Evolutionary conservation across 2,888 invertebrate genomes (phyloP).

Genomic region (Alloscopus bannaensis): DNA sequence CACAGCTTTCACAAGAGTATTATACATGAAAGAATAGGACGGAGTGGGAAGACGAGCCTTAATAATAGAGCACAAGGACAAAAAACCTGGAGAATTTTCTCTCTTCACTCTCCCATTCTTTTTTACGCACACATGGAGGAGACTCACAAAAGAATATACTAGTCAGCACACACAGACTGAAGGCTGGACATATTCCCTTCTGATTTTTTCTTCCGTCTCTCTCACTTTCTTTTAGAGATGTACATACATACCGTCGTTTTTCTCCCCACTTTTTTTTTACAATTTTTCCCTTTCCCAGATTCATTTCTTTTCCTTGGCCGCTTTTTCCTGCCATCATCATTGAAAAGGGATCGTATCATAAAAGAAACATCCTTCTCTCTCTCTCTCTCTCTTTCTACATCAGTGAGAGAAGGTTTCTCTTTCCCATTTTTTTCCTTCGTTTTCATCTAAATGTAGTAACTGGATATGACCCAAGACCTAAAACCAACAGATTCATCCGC

Average conservation of each 20-base stretch:
- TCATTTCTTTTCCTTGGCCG: conserved; percentile 5
- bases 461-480: too few relatives aligned
- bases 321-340: conserved; percentile 2
- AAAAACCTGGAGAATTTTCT: neutral
- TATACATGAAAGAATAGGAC: too few relatives aligned
- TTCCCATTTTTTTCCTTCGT: too few relatives aligned
- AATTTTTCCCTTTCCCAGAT: neutral
- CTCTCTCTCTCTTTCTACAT: conserved; percentile 18
- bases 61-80: too few relatives aligned
- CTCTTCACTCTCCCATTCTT: neutral
- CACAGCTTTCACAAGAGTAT: too few relatives aligned
- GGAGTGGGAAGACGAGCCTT: too few relatives aligned
- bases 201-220: conserved; percentile 10
- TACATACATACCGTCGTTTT: conserved; percentile 1
- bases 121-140: conserved; percentile 1
- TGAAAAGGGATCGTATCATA: conserved; percentile 1
- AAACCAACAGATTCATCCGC: too few relatives aligned
- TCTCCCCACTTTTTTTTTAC: neutral
- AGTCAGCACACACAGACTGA: too few relatives aligned
- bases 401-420: too few relatives aligned
- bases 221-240: neutral
- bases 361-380: neutral
- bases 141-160: conserved; percentile 9
- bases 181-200: conserved; percentile 24
- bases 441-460: too few relatives aligned